Percentiles rank a stretch among this genome's conserved stretches.
Conservation (phyloP, 1,140 invertebrate genomes). For the Prorops nasuta region DNA sequence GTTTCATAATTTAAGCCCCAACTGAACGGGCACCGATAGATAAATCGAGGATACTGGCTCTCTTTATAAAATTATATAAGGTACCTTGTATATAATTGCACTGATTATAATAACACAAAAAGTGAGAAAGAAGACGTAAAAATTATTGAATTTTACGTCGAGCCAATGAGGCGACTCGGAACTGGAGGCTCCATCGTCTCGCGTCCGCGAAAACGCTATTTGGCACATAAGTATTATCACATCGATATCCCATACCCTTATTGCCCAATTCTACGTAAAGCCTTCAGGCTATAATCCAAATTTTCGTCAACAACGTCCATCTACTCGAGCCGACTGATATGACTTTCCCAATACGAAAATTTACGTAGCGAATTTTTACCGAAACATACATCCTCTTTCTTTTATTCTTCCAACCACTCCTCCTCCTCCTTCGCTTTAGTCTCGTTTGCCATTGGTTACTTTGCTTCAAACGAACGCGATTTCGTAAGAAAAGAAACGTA, state of each 20-base stretch:
- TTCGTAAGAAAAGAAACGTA: too few species aligned
- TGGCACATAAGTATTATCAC: constrained; percentile 54
- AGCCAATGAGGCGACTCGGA: constrained; percentile 39
- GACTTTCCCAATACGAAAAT: constrained; percentile 1
- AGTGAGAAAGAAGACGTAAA: constrained; percentile 25
- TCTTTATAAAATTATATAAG: constrained; percentile 54
- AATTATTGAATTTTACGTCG: constrained; percentile 30
- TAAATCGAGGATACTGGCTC: constrained; percentile 49
- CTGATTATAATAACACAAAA: constrained; percentile 43
- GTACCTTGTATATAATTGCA: constrained; percentile 52
- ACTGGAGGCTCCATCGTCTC: constrained; percentile 13
- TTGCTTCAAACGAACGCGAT: too few species aligned
- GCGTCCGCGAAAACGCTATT: constrained; percentile 45
- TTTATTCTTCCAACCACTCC: not conserved
- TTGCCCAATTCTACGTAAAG: constrained; percentile 19
- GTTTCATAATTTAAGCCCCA: constrained; percentile 23
- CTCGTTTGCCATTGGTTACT: too few species aligned
- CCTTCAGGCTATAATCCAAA: too few species aligned
- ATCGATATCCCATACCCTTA: constrained; percentile 38
- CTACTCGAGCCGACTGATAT: too few species aligned
- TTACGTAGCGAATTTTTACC: constrained; percentile 9
- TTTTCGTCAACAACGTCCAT: too few species aligned
- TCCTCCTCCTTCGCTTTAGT: too few species aligned
- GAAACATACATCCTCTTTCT: constrained; percentile 4
- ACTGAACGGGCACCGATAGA: constrained; percentile 24